Base-by-base conservation (phyloP, 2,888 invertebrate species). In the Campoletis raptor region DNA sequence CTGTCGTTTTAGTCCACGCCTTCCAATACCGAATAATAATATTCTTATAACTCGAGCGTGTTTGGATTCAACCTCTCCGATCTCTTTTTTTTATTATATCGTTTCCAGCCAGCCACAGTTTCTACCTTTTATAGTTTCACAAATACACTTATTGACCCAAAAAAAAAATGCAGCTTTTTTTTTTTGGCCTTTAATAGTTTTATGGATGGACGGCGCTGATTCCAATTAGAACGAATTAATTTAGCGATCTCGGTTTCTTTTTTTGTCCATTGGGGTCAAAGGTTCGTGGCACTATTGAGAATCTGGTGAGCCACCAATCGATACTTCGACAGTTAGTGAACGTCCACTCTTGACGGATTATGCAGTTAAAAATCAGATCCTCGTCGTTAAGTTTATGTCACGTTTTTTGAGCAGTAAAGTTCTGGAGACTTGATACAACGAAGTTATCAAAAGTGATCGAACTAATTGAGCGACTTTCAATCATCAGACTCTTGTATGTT, bases 21-120 rank as follows among this genome's bases (percentile, higher is more conserved):
- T 80, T 69, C 83, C 70, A 80, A 86, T 76, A 76, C 77, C 83
- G 86, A 83, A 83, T 83, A 77, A 83, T 83, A 83, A 86, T 80
- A 83, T 80, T 83, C 80, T 70, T 83, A 76, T 76, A 30, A 70
- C 24, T 42, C 70, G 79, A 79, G 70, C 64, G 45, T 48, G 76
- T n/a, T 37, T 77, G 42, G 30, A 40, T 45, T 24, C 45, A 64
- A 21, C 15, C 24, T 45, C 24, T n/a, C 37, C 36, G 42, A 37
- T 64, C 57, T 54, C 2, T 42, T 37, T 52, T 77, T 40, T 72
- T 72, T 54, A 21, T 45, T 70, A 40, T 61, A 36, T 48, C 72
- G 66, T 42, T 57, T 74, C 18, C 15, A 57, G 24, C n/a, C 21
- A 12, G 24, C 48, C n/a, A 78, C 48, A 57, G 45, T 61, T 61